These are phyloP conservation scores for Xenops minutus DNA, from an alignment of 2,797 vertebrate species.

Conservation along the genomic window DNA sequence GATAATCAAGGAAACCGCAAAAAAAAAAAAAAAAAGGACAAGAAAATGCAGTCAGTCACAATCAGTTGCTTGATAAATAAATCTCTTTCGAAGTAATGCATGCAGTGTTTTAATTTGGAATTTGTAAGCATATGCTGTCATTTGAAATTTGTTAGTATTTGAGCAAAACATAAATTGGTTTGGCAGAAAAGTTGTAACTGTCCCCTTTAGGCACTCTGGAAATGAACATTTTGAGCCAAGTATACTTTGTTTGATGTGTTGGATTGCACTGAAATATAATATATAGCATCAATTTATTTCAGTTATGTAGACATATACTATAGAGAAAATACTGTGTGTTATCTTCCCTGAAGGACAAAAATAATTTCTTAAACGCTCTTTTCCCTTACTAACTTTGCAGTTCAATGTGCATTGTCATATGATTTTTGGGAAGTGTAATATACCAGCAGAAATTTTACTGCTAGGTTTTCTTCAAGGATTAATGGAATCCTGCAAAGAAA, in stretches of 20 bases:
- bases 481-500: neutral
- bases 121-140: neutral
- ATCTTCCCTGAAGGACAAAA: neutral
- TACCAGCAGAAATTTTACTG: neutral
- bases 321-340: neutral
- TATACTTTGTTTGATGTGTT: neutral
- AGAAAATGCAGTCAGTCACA: neutral
- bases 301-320: neutral
- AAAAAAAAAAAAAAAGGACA: neutral
- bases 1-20: neutral
- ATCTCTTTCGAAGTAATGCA: neutral
- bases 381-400: neutral
- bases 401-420: neutral
- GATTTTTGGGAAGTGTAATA: neutral
- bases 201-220: neutral
- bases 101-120: neutral
- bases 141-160: constrained; percentile 15
- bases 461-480: neutral
- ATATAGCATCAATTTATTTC: neutral
- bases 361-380: neutral
- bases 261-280: neutral
- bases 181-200: neutral
- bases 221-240: neutral
- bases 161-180: neutral
- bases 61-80: neutral